Evolutionary conservation across 1,140 invertebrate genomes (phyloP).

Genomic region (Pogonomyrmex californicus): DNA sequence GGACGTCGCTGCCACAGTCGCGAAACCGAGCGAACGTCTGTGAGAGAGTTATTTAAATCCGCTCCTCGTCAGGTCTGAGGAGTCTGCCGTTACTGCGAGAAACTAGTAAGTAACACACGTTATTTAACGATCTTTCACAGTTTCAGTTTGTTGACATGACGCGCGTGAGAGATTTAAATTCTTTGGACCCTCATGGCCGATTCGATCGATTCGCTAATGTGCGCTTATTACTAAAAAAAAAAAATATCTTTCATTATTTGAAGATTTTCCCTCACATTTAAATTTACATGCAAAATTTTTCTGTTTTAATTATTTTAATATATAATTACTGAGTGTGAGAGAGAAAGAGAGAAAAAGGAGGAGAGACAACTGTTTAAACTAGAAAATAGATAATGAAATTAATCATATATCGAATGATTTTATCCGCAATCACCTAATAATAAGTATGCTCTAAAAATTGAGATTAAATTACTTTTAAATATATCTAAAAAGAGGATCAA

Average conservation of each 20-base stretch:
- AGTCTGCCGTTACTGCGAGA: conserved; percentile 13
- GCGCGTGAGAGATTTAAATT: neutral
- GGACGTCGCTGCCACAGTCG: neutral
- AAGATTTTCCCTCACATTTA: neutral
- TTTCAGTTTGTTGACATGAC: conserved; percentile 4
- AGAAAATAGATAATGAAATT: too few species aligned
- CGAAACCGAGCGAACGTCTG: neutral
- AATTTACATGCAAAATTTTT: neutral
- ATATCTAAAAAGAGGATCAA: too few species aligned
- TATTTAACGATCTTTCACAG: neutral
- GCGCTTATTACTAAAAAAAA: neutral
- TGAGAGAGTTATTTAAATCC: neutral
- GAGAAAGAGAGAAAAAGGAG: too few species aligned
- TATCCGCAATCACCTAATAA: too few species aligned
- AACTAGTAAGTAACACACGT: conserved; percentile 32
- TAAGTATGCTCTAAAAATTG: too few species aligned
- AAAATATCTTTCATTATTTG: neutral
- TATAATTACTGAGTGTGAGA: too few species aligned
- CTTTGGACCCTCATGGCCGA: neutral
- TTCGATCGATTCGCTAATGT: neutral
- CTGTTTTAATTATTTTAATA: too few species aligned
- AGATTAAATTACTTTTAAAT: too few species aligned
- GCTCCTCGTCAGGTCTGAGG: neutral
- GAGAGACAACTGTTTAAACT: too few species aligned
- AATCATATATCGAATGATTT: too few species aligned